phyloP scores from a whole-genome alignment of 2,113 vertebrate genomes.

The Gallinago undulata region DNA sequence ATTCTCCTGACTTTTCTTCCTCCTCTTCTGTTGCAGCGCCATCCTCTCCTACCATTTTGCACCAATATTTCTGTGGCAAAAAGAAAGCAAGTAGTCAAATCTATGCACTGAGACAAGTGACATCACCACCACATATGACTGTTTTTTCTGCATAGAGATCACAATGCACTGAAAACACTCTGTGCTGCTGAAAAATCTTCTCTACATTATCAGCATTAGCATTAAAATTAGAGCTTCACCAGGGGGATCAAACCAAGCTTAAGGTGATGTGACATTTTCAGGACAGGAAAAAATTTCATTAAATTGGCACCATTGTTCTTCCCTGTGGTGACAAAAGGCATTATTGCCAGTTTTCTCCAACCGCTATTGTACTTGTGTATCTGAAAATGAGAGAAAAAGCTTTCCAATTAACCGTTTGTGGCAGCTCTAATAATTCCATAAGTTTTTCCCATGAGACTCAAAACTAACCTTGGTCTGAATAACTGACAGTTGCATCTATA shows the following conservation, averaged over 20 bases:
- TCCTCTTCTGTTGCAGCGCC: not conserved
- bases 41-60: not conserved
- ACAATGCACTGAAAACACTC: not conserved
- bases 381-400: conserved; percentile 28
- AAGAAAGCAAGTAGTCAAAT: not conserved
- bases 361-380: not conserved
- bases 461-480: not conserved
- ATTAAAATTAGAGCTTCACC: not conserved
- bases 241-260: not conserved
- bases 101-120: not conserved
- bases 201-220: not conserved
- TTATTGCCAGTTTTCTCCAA: conserved; percentile 43
- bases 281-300: not conserved
- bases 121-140: not conserved
- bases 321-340: conserved; percentile 46
- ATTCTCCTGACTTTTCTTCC: not conserved
- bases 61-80: not conserved
- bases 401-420: conserved; percentile 45
- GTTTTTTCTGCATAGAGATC: not conserved
- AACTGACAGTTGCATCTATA: not conserved
- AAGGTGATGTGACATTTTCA: not conserved
- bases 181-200: not conserved
- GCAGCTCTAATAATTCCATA: conserved; percentile 17
- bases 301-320: conserved; percentile 30
- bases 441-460: not conserved